Evolutionary conservation across 2,113 vertebrate genomes (phyloP).

Genomic region (Corythornis vintsioides): DNA sequence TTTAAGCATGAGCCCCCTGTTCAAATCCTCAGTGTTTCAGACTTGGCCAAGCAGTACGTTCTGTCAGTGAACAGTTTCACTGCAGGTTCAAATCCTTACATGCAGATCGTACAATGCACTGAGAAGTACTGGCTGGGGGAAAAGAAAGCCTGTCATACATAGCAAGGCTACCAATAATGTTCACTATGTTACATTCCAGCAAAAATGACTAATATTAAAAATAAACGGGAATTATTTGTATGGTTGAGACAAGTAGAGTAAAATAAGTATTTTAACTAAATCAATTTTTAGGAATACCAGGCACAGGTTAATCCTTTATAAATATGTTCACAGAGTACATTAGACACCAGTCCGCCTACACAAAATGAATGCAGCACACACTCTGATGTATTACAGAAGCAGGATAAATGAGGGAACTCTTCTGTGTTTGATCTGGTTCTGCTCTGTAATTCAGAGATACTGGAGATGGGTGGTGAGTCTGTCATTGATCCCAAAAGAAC

Average conservation of each 20-base stretch:
- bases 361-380: conserved; percentile 53
- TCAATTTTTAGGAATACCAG: conserved; percentile 50
- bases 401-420: conserved; percentile 42
- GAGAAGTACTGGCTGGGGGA: conserved; percentile 16
- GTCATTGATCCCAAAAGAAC: conserved; percentile 52
- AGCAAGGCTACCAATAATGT: conserved; percentile 28
- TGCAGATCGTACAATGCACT: not conserved
- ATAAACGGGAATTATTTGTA: conserved; percentile 26
- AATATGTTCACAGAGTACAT: conserved; percentile 67
- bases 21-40: conserved; percentile 20
- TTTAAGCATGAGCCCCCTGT: conserved; percentile 11
- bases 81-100: conserved; percentile 38
- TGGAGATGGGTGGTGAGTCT: conserved; percentile 36
- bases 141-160: not conserved
- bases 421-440: conserved; percentile 20
- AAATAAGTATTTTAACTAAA: conserved; percentile 61
- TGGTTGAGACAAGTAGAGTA: conserved; percentile 50
- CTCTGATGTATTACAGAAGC: conserved; percentile 22
- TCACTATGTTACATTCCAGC: not conserved
- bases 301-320: conserved; percentile 65
- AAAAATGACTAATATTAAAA: conserved; percentile 44
- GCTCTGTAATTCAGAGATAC: conserved; percentile 56
- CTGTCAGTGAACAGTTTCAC: not conserved
- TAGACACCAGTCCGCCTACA: conserved; percentile 57
- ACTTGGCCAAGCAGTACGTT: conserved; percentile 21